Percentiles rank a stretch among this genome's conserved stretches.
phyloP scores from a whole-genome alignment of 1,140 invertebrate species.

The Catajapyx aquilonaris region DNA sequence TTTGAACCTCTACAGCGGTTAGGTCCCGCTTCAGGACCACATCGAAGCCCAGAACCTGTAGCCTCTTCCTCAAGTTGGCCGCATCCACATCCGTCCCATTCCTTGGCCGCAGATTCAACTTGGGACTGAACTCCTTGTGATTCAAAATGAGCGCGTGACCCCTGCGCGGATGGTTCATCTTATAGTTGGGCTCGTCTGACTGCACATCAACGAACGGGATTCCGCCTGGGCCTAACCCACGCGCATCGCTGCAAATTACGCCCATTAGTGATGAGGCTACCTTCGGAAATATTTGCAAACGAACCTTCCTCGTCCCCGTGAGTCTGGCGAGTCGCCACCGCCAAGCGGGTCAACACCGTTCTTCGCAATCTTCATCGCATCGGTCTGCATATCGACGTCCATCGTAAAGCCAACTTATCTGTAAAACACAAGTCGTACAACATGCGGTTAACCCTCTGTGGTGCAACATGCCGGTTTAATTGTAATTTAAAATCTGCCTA shows the following conservation, averaged over 20 bases:
- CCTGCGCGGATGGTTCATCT: slow-evolving; percentile 24
- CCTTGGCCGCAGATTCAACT: neutral
- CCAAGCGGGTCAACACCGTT: too few species aligned
- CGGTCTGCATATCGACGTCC: too few species aligned
- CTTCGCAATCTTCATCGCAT: too few species aligned
- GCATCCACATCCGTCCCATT: neutral
- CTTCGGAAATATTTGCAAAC: neutral
- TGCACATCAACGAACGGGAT: slow-evolving; percentile 10
- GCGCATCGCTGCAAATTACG: neutral
- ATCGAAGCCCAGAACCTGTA: neutral
- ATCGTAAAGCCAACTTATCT: too few species aligned
- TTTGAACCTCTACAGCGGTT: neutral
- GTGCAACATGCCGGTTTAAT: too few species aligned
- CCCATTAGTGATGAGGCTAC: neutral
- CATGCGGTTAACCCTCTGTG: too few species aligned
- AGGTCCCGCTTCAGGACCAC: neutral
- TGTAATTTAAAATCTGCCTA: too few species aligned
- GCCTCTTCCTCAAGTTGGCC: neutral
- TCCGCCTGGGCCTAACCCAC: neutral
- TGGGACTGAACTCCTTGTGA: neutral
- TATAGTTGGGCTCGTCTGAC: slow-evolving; percentile 18
- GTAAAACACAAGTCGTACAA: too few species aligned
- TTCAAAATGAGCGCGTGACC: slow-evolving; percentile 32
- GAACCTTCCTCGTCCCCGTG: neutral
- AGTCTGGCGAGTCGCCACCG: neutral